phyloP scores from a whole-genome alignment of 2,888 invertebrate species.

The Aricia artaxerxes region DNA sequence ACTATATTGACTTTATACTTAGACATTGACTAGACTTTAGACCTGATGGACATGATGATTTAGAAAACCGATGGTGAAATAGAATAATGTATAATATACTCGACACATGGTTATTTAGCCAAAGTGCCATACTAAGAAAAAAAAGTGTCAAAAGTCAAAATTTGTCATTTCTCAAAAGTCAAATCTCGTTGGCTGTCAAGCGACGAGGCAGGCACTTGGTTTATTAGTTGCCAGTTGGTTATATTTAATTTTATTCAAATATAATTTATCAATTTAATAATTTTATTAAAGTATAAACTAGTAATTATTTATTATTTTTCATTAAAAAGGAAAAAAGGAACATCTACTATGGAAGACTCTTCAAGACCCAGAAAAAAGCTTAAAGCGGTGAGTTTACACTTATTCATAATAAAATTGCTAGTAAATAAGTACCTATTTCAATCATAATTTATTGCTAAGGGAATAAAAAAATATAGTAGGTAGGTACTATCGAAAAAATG shows the following conservation, averaged over 20 bases:
- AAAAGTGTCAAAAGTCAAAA: too few species aligned
- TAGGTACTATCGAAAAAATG: neutral
- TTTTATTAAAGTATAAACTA: neutral
- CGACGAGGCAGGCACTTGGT: too few species aligned
- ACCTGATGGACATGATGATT: too few species aligned
- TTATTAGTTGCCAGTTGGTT: too few species aligned
- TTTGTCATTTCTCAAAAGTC: neutral
- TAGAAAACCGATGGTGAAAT: too few species aligned
- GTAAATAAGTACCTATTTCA: neutral
- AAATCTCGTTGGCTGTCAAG: neutral
- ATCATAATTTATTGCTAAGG: neutral
- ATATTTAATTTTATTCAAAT: neutral
- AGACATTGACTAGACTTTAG: too few species aligned
- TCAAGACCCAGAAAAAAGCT: slow-evolving; percentile 72
- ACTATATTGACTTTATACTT: too few species aligned
- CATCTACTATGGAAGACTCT: slow-evolving; percentile 60
- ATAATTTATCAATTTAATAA: neutral
- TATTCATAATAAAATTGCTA: neutral
- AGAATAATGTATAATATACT: too few species aligned
- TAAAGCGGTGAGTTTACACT: slow-evolving; percentile 65
- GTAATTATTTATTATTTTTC: neutral
- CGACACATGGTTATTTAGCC: too few species aligned
- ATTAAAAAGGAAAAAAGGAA: slow-evolving; percentile 2
- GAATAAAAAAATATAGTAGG: neutral
- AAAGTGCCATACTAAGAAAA: too few species aligned